phyloP scores from a whole-genome alignment of 2,888 invertebrate species.

The Scaptomyza parva region DNA sequence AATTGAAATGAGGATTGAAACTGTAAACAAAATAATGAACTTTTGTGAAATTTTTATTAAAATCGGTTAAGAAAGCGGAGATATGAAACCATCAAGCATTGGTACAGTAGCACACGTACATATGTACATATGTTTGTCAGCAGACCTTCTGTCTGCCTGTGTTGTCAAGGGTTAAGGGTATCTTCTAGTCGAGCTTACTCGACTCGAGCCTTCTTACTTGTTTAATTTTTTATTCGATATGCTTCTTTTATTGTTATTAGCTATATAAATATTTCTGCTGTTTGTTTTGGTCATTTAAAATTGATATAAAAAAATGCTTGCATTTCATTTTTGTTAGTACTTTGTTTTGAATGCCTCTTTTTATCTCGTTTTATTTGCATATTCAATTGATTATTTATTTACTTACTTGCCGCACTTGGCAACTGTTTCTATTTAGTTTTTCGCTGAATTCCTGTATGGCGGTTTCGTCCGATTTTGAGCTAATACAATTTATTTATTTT shows the following conservation, averaged over 20 bases:
- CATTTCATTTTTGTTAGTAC: not conserved
- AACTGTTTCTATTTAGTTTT: slow-evolving; percentile 29
- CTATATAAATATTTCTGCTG: too few species aligned
- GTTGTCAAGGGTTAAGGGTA: too few species aligned
- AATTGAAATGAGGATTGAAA: too few species aligned
- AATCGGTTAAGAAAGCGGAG: too few species aligned
- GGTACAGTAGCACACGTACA: too few species aligned
- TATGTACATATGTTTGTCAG: too few species aligned
- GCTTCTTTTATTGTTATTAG: slow-evolving; percentile 23
- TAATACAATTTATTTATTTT: slow-evolving; percentile 1
- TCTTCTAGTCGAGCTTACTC: too few species aligned
- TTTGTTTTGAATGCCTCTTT: slow-evolving; percentile 6
- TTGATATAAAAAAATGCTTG: slow-evolving; percentile 36
- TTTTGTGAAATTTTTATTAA: too few species aligned
- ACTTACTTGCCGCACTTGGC: slow-evolving; percentile 47
- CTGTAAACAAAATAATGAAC: too few species aligned
- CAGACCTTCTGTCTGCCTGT: too few species aligned
- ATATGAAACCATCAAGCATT: too few species aligned
- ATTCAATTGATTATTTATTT: slow-evolving; percentile 17
- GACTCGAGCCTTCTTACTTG: not conserved
- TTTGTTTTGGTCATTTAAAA: slow-evolving; percentile 61
- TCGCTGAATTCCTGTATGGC: not conserved
- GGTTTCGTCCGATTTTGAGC: not conserved
- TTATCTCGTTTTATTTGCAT: not conserved
- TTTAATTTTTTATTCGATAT: slow-evolving; percentile 9